Percentiles rank a stretch among this genome's conserved stretches.
Evolutionary conservation across 2,797 vertebrate species (phyloP).

Genomic region (Presbytis comata): DNA sequence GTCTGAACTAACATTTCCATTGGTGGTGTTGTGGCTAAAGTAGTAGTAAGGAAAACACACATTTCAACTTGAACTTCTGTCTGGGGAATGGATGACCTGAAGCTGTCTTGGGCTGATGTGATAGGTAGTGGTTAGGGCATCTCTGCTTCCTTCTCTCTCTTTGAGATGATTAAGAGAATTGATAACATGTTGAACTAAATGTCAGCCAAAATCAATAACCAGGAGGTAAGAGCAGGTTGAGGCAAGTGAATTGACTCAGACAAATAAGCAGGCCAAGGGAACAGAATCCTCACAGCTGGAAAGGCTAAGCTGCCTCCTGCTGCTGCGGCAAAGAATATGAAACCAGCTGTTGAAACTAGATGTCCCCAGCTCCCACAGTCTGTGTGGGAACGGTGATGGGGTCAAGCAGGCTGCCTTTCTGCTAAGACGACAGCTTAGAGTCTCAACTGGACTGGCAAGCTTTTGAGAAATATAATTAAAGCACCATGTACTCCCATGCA

Average conservation of each 20-base stretch:
- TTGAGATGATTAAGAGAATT: conserved; percentile 72
- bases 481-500: background rate
- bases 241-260: conserved; percentile 55
- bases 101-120: conserved; percentile 63
- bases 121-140: conserved; percentile 58
- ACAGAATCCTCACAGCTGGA: background rate
- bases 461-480: conserved; percentile 22
- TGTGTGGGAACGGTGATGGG: background rate
- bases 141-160: conserved; percentile 69
- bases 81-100: conserved; percentile 35
- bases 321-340: conserved; percentile 27
- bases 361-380: background rate
- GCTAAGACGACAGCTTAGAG: background rate
- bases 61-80: background rate
- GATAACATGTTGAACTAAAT: conserved; percentile 75
- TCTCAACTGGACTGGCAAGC: background rate
- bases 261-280: conserved; percentile 60
- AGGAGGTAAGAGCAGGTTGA: conserved; percentile 66
- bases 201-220: conserved; percentile 81
- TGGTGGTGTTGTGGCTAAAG: background rate
- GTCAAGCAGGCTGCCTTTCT: background rate
- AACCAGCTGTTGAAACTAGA: conserved; percentile 11
- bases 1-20: background rate
- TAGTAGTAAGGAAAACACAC: background rate
- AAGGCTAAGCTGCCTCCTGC: conserved; percentile 57